Evolutionary conservation across 2,113 vertebrate species (phyloP).

Genomic region (Eudyptes chrysolophus): DNA sequence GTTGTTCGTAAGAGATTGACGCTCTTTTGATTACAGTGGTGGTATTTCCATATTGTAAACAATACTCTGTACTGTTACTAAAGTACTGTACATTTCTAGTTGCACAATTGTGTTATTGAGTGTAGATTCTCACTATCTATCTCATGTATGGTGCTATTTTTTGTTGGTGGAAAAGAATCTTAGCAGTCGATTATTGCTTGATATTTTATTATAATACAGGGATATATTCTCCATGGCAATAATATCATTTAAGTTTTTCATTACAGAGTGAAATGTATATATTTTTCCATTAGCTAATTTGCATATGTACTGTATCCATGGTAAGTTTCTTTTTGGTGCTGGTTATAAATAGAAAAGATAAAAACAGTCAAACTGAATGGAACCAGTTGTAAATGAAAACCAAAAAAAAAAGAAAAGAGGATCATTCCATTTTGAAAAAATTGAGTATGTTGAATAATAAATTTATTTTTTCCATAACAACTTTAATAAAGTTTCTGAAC

Average conservation of each 20-base stretch:
- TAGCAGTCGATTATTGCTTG: slow-evolving; percentile 68
- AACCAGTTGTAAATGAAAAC: slow-evolving; percentile 69
- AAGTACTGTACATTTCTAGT: slow-evolving; percentile 80
- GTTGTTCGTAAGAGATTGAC: slow-evolving; percentile 32
- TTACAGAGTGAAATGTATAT: slow-evolving; percentile 74
- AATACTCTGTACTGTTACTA: slow-evolving; percentile 74
- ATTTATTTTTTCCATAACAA: slow-evolving; percentile 72
- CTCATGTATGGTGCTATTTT: slow-evolving; percentile 86
- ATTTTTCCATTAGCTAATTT: slow-evolving; percentile 71
- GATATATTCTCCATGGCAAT: slow-evolving; percentile 70
- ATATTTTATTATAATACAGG: slow-evolving; percentile 76
- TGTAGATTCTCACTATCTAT: slow-evolving; percentile 75
- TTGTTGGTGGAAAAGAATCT: slow-evolving; percentile 66
- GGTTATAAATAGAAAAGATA: slow-evolving; percentile 66
- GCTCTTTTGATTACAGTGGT: slow-evolving; percentile 62
- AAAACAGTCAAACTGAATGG: slow-evolving; percentile 42
- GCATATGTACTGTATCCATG: slow-evolving; percentile 74
- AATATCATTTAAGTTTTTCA: slow-evolving; percentile 58
- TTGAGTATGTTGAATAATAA: slow-evolving; percentile 71
- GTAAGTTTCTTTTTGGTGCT: slow-evolving; percentile 73
- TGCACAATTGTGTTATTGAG: slow-evolving; percentile 76
- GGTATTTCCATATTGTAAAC: slow-evolving; percentile 68
- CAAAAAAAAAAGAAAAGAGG: slow-evolving; percentile 17
- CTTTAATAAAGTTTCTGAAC: slow-evolving; percentile 64
- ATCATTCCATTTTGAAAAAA: slow-evolving; percentile 71